Conservation (phyloP, 2,888 invertebrate species). For the Xanthorhoe designata region DNA sequence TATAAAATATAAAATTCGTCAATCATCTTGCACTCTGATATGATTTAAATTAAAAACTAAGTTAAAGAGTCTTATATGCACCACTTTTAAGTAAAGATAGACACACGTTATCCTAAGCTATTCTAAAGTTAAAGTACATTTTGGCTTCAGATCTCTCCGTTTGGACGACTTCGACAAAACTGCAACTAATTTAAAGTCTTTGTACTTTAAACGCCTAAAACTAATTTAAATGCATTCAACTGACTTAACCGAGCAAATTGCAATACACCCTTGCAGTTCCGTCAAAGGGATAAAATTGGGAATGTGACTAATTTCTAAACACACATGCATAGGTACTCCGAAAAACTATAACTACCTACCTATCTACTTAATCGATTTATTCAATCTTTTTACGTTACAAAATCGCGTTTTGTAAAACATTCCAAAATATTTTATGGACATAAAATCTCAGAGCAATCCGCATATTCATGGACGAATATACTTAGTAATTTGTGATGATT, state of each 20-base stretch:
- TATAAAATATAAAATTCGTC: conserved; percentile 44
- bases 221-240: conserved; percentile 80
- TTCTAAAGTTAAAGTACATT: conserved; percentile 61
- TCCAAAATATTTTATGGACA: conserved; percentile 44
- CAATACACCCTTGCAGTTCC: conserved; percentile 59
- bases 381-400: conserved; percentile 41
- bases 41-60: conserved; percentile 50
- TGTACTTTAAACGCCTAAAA: conserved; percentile 77
- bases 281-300: conserved; percentile 62
- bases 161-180: conserved; percentile 60
- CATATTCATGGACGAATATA: conserved; percentile 58
- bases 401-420: conserved; percentile 46
- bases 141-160: conserved; percentile 67
- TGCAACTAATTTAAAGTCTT: conserved; percentile 68
- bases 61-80: conserved; percentile 65
- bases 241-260: conserved; percentile 65
- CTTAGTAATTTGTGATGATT: conserved; percentile 44
- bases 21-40: conserved; percentile 58
- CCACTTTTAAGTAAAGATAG: conserved; percentile 56
- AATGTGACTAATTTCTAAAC: conserved; percentile 65
- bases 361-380: conserved; percentile 35
- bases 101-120: conserved; percentile 43
- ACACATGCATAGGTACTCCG: conserved; percentile 41
- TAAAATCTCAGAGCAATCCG: conserved; percentile 48
- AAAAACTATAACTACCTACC: conserved; percentile 25